Evolutionary conservation across 2,113 vertebrate species (phyloP).

Genomic region (Raja brachyura): DNA sequence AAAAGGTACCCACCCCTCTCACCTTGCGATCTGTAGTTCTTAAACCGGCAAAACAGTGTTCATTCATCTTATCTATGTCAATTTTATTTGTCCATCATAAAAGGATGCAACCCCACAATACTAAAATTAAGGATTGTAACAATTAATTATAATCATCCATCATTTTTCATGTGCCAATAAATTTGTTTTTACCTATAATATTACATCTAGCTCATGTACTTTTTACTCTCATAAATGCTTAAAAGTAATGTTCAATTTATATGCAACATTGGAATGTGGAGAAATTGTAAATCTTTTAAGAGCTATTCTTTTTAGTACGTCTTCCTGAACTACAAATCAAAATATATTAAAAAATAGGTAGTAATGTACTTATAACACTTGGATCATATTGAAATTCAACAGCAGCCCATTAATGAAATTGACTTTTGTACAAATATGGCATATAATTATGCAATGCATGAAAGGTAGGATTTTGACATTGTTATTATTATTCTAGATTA

Average conservation of each 20-base stretch:
- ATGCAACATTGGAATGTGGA: conserved; percentile 9
- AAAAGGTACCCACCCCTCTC: too few relatives aligned
- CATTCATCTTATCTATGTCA: too few relatives aligned
- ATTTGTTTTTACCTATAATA: conserved; percentile 17
- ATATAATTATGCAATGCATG: not conserved
- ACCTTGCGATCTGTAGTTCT: too few relatives aligned
- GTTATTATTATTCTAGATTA: not conserved
- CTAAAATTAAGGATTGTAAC: not conserved
- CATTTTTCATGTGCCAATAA: not conserved
- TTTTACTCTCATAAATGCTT: not conserved
- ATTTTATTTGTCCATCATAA: not conserved
- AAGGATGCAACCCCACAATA: not conserved
- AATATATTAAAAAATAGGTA: not conserved
- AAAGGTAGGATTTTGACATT: not conserved
- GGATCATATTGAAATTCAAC: not conserved
- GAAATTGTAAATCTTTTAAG: conserved; percentile 22
- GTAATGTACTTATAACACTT: not conserved
- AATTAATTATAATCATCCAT: conserved; percentile 10
- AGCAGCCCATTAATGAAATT: not conserved
- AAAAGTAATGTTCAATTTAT: conserved; percentile 28
- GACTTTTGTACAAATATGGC: not conserved
- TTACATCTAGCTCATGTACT: conserved; percentile 17
- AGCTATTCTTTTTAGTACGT: not conserved
- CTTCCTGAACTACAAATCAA: conserved; percentile 20
- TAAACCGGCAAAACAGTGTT: too few relatives aligned